Evolutionary conservation across 2,888 invertebrate genomes (phyloP), one percentile per base, ranked within the genome.

Genomic region (Biston stratarius): DNA sequence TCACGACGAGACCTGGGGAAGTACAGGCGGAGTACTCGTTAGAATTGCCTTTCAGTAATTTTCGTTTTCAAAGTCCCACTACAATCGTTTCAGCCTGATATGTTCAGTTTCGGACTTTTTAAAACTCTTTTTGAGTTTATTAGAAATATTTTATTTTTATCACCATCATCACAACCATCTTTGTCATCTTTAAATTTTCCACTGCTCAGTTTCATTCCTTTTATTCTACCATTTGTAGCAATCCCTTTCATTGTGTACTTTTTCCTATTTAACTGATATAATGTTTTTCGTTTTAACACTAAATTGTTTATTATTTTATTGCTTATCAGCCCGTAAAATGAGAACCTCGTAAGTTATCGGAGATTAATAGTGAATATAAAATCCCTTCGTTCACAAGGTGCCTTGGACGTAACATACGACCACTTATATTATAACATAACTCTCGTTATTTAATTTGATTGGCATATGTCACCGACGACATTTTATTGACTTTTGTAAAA

Each of bases 61-160:
- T 94, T 86, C 91, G 82, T 76, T 93, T 92, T 94, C 93, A 92
- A 92, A 90, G 84, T 92, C 86, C 93, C 93, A 78, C 88, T 94
- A 76, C 92, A 93, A 80, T 92, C 89, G 74, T 94, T 94, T 85
- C 92, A 92, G 75, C 92, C 93, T 93, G 87, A 91, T 76, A 81
- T 90, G 48, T 89, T 93, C 64, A 67, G 33, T 55, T 44, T 85
- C 14, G 79, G 78, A 65, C 79, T 94, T 34, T 85, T 92, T 68
- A 79, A 83, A 61, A 78, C 86, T 24, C 73, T 94, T 56, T 88
- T 85, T 71, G 75, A 83, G 71, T 80, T 88, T 66, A 73, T 93
- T 47, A 80, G 75, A 68, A 77, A 82, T 60, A 88, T 92, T 70
- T 90, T 82, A 74, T 80, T 82, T 6, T 87, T 42, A 24, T 42